Percentiles rank a stretch among this genome's conserved stretches.
Evolutionary conservation across 2,888 invertebrate genomes (phyloP).

Genomic region (Resseliella maxima): DNA sequence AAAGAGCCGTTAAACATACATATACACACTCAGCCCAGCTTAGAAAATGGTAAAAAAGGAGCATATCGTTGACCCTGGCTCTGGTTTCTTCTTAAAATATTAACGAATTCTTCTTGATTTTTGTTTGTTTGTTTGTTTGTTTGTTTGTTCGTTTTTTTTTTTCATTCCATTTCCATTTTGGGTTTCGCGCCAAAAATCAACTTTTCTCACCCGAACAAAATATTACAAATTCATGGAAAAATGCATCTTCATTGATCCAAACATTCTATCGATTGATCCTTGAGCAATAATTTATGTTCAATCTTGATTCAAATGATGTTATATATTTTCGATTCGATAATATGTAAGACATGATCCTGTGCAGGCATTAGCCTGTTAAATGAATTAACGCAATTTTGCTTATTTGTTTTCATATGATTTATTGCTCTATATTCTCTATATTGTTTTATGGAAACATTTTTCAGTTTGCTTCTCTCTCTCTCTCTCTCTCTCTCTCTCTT

Average conservation of each 20-base stretch:
- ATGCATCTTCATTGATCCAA: not conserved
- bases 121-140: not conserved
- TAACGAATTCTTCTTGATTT: not conserved
- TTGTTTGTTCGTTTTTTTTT: not conserved
- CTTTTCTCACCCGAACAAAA: not conserved
- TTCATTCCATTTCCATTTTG: not conserved
- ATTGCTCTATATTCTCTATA: not conserved
- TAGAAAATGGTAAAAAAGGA: not conserved
- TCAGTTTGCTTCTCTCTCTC: not conserved
- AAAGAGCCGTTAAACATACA: slow-evolving; percentile 38
- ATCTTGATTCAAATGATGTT: not conserved
- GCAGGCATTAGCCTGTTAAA: not conserved
- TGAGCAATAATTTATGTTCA: not conserved
- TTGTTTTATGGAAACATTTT: not conserved
- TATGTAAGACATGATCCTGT: not conserved
- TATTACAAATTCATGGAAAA: not conserved
- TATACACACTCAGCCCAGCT: too few species aligned
- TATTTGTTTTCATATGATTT: slow-evolving; percentile 44
- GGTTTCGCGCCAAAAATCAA: slow-evolving; percentile 36
- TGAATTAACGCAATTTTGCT: slow-evolving; percentile 23
- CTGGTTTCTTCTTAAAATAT: not conserved
- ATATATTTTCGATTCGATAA: not conserved
- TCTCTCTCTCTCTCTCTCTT: not conserved
- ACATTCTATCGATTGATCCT: not conserved
- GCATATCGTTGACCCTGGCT: slow-evolving; percentile 41